These are phyloP conservation scores for Himalopsyche anomala DNA, from an alignment of 2,888 invertebrate genomes.

Conservation along the genomic window DNA sequence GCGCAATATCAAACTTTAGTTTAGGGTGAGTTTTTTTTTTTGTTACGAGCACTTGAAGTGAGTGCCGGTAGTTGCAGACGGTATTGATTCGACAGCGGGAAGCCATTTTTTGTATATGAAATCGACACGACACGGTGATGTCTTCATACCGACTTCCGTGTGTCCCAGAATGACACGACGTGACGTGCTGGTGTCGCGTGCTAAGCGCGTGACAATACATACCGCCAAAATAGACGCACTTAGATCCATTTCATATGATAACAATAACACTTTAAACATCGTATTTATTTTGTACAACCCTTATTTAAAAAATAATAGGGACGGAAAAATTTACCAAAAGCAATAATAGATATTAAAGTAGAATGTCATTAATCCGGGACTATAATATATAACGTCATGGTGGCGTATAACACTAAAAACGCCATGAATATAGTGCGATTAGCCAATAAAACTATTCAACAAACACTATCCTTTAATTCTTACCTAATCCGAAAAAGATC, in stretches of 20 bases:
- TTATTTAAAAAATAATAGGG: not conserved
- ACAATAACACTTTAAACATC: not conserved
- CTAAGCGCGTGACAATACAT: conserved; percentile 8
- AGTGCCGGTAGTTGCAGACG: conserved; percentile 41
- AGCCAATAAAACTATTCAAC: too few species aligned
- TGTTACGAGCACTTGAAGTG: conserved; percentile 54
- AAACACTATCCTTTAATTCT: too few species aligned
- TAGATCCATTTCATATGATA: not conserved
- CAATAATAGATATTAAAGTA: too few species aligned
- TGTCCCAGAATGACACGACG: not conserved
- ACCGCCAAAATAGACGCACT: conserved; percentile 18
- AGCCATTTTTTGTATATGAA: conserved; percentile 55
- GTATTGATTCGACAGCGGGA: conserved; percentile 56
- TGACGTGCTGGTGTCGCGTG: conserved; percentile 28
- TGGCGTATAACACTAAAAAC: too few species aligned
- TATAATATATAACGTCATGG: too few species aligned
- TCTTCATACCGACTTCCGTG: conserved; percentile 28
- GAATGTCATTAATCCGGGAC: too few species aligned
- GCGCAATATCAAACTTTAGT: not conserved
- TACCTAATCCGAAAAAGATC: too few species aligned
- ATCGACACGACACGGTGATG: conserved; percentile 54
- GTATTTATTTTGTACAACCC: not conserved
- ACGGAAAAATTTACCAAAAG: too few species aligned
- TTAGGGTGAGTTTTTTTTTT: conserved; percentile 54
- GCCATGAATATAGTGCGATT: too few species aligned